A percentile compares a stretch with the other conserved stretches of the same genome.
Evolutionary conservation across 2,113 vertebrate genomes (phyloP).

Genomic region (Gallinago media): DNA sequence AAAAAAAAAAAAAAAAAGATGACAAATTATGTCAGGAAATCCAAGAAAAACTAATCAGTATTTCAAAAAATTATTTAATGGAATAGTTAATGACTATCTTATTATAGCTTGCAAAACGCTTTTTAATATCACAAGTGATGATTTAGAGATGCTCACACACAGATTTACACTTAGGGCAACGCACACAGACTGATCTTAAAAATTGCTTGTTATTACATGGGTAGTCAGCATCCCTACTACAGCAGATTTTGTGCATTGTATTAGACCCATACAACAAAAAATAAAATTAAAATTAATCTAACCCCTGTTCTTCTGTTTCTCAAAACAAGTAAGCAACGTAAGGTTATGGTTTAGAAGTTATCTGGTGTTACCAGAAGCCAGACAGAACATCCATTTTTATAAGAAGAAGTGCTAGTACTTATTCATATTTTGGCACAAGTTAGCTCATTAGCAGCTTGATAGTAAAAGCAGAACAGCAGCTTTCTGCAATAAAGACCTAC

Average conservation of each 20-base stretch:
- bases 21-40: constrained; percentile 25
- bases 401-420: neutral
- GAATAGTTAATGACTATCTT: neutral
- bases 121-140: constrained; percentile 10
- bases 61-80: constrained; percentile 22
- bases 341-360: neutral
- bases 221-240: neutral
- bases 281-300: too few species aligned
- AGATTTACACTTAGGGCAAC: neutral
- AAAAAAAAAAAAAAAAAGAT: neutral
- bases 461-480: neutral
- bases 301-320: neutral
- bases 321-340: neutral
- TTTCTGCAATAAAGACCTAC: neutral
- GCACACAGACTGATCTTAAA: neutral
- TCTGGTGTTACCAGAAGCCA: neutral
- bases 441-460: neutral
- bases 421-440: neutral
- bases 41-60: constrained; percentile 9
- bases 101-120: neutral
- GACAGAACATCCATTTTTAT: neutral
- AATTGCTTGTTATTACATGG: neutral
- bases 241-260: neutral
- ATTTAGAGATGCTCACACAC: neutral
- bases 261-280: accelerated